phyloP scores from a whole-genome alignment of 53 echinoderm and acorn worm species.

The Paracentrotus lividus region DNA sequence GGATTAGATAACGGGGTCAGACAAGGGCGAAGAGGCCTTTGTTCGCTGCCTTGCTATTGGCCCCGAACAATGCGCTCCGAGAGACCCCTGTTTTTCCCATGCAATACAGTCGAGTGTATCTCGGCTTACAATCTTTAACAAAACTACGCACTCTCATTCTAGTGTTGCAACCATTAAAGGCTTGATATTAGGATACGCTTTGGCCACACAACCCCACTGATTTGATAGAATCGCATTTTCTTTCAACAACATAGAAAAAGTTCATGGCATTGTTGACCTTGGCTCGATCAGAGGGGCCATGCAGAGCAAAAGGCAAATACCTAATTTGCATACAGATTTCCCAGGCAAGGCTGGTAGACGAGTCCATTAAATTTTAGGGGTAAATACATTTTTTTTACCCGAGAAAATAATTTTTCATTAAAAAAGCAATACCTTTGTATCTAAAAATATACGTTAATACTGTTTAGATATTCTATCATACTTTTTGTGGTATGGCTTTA shows the following conservation, averaged over 20 bases:
- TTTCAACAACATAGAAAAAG: neutral
- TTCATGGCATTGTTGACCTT: neutral
- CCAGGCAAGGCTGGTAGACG: constrained; percentile 43
- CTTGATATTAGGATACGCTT: neutral
- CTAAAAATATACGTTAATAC: too few species aligned
- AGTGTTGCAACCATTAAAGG: neutral
- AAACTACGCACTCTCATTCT: neutral
- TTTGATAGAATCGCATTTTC: neutral
- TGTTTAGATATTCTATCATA: too few species aligned
- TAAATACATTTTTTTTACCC: neutral
- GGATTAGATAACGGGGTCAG: constrained; percentile 65
- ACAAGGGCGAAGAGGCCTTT: constrained; percentile 47
- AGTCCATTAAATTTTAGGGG: neutral
- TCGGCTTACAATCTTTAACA: neutral
- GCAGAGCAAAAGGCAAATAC: neutral
- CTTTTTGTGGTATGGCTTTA: too few species aligned
- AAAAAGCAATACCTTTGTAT: neutral
- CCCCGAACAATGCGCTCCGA: constrained; percentile 34
- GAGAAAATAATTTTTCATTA: neutral
- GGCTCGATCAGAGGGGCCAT: constrained; percentile 30
- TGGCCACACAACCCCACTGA: neutral
- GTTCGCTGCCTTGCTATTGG: constrained; percentile 6
- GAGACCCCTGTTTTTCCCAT: constrained; percentile 1
- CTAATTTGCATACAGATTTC: constrained; percentile 62
- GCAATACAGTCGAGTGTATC: neutral